phyloP scores from a whole-genome alignment of 2,888 invertebrate genomes.

The Bellardia bayeri region DNA sequence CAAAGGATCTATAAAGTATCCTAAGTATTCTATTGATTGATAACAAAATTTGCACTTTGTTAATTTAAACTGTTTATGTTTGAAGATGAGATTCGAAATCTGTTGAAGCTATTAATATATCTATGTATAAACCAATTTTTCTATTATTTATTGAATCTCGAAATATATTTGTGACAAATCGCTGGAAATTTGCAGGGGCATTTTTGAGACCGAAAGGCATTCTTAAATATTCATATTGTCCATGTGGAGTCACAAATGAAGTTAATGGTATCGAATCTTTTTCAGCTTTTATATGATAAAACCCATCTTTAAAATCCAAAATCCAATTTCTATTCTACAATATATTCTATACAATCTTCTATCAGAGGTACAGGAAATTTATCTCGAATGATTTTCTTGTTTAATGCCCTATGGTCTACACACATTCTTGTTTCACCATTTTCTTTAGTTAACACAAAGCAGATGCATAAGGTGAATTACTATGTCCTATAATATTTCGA shows the following conservation, averaged over 20 bases:
- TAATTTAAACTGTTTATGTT: slow-evolving; percentile 22
- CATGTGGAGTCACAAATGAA: slow-evolving; percentile 39
- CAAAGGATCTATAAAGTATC: slow-evolving; percentile 25
- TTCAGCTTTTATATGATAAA: slow-evolving; percentile 22
- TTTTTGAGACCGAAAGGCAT: slow-evolving; percentile 29
- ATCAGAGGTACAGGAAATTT: slow-evolving; percentile 43
- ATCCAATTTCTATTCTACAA: slow-evolving; percentile 35
- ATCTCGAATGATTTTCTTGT: slow-evolving; percentile 11
- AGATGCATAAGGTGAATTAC: slow-evolving; percentile 24
- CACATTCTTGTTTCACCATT: slow-evolving; percentile 18
- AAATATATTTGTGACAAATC: slow-evolving; percentile 19
- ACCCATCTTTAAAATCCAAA: slow-evolving; percentile 23
- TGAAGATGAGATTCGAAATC: slow-evolving; percentile 27
- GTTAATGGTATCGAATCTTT: slow-evolving; percentile 30
- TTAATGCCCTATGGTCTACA: slow-evolving; percentile 22
- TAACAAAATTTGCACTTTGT: slow-evolving; percentile 35
- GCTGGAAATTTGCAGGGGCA: slow-evolving; percentile 30
- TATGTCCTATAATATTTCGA: not conserved
- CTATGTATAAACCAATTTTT: slow-evolving; percentile 4
- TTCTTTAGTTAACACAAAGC: slow-evolving; percentile 9
- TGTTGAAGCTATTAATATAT: slow-evolving; percentile 25
- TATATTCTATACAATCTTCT: slow-evolving; percentile 20
- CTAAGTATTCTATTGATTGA: slow-evolving; percentile 48
- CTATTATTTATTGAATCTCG: slow-evolving; percentile 9
- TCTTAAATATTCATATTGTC: slow-evolving; percentile 36